Evolutionary conservation across 1,140 invertebrate species (phyloP).

Genomic region (Cherax quadricarinatus): DNA sequence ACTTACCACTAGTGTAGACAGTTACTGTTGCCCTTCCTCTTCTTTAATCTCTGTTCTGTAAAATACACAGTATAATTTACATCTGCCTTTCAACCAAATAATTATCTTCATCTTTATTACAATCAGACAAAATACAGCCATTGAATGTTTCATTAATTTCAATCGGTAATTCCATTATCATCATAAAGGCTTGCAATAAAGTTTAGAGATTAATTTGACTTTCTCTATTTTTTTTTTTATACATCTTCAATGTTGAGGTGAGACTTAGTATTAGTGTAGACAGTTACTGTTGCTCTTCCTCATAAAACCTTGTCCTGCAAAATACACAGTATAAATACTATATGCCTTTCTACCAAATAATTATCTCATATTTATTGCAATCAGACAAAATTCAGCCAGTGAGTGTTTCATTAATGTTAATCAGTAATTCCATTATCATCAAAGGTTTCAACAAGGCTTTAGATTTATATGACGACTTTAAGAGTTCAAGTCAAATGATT

Average conservation of each 20-base stretch:
- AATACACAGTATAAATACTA: no score
- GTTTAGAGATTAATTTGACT: no score
- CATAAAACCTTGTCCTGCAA: not conserved
- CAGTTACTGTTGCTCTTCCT: not conserved
- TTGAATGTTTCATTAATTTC: not conserved
- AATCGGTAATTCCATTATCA: slow-evolving; percentile 2
- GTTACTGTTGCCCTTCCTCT: not conserved
- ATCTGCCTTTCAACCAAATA: not conserved
- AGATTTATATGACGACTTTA: no score
- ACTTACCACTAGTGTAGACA: not conserved
- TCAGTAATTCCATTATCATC: not conserved
- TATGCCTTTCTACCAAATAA: no score
- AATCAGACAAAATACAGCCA: not conserved
- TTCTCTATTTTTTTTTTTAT: no score
- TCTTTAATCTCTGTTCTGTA: not conserved
- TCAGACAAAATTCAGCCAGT: not conserved
- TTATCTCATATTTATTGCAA: not conserved
- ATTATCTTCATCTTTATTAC: not conserved
- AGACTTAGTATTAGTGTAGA: no score
- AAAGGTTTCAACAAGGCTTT: not conserved
- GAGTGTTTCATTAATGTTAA: not conserved
- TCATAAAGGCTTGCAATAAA: not conserved
- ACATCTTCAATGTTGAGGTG: no score
- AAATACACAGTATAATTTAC: not conserved
- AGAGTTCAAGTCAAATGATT: no score